Evolutionary conservation across 2,888 invertebrate genomes (phyloP).

Genomic region (Tinea semifulvella): DNA sequence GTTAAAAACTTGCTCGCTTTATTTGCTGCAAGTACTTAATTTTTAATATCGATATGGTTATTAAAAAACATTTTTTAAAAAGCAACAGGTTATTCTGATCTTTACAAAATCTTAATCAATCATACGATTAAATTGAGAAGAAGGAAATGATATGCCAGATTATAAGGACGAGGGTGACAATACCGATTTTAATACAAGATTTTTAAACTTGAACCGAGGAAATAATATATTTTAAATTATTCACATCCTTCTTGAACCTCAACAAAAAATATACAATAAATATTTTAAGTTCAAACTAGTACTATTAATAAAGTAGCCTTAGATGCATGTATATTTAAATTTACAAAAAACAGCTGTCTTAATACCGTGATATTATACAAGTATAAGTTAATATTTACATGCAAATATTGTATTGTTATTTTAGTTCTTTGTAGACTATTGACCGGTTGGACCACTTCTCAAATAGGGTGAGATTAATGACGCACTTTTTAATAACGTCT

Average conservation of each 20-base stretch:
- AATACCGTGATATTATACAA: too few species aligned
- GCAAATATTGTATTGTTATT: neutral
- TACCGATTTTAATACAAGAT: too few species aligned
- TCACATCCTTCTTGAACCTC: conserved; percentile 1
- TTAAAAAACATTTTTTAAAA: neutral
- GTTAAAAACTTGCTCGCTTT: conserved; percentile 13
- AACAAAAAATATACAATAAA: neutral
- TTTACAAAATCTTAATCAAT: neutral
- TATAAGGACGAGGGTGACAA: neutral
- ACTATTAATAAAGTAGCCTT: too few species aligned
- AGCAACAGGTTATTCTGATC: neutral
- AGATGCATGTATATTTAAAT: too few species aligned
- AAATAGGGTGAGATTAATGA: conserved; percentile 2
- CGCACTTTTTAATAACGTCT: neutral
- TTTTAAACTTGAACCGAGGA: too few species aligned
- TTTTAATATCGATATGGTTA: neutral
- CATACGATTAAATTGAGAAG: neutral
- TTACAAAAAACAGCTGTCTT: too few species aligned
- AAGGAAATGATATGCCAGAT: conserved; percentile 7
- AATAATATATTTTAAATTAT: neutral
- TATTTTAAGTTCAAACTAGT: too few species aligned
- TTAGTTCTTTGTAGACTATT: neutral
- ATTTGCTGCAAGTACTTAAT: neutral
- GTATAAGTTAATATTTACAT: too few species aligned
- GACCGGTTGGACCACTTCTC: neutral